A percentile compares a stretch with the other conserved stretches of the same genome.
phyloP scores from a whole-genome alignment of 2,113 vertebrate genomes.

The Rhegmatorhina hoffmannsi region DNA sequence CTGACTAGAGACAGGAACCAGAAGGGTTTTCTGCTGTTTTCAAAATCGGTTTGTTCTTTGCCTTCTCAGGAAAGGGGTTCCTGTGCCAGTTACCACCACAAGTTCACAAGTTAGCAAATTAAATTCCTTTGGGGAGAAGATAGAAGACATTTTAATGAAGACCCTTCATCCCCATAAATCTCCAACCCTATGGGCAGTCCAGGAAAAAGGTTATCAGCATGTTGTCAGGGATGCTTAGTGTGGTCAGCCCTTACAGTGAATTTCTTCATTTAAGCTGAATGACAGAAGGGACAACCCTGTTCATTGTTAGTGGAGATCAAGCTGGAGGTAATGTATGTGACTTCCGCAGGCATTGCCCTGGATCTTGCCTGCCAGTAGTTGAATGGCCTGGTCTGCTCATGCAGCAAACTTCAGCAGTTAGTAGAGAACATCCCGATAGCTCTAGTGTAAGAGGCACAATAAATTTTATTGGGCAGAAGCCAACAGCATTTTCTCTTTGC shows the following conservation, averaged over 20 bases:
- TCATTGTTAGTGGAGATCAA: neutral
- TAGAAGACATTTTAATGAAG: neutral
- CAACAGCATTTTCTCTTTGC: neutral
- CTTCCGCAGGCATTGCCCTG: neutral
- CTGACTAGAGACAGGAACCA: neutral
- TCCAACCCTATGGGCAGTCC: neutral
- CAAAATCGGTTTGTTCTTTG: neutral
- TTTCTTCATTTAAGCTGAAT: neutral
- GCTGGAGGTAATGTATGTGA: neutral
- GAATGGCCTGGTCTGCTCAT: fast-evolving
- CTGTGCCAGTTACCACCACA: neutral
- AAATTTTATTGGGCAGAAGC: neutral
- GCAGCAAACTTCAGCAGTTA: neutral
- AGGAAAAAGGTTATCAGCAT: neutral
- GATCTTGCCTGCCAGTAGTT: neutral
- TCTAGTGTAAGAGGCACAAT: neutral
- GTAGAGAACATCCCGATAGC: neutral
- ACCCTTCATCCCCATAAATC: neutral
- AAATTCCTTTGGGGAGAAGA: neutral
- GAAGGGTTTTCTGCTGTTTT: neutral
- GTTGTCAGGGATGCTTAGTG: neutral
- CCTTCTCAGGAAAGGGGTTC: neutral
- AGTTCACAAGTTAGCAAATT: neutral
- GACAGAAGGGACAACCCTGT: neutral
- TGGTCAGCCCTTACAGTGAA: neutral